phyloP scores from a whole-genome alignment of 2,113 vertebrate species.

The Tetrao urogallus region DNA sequence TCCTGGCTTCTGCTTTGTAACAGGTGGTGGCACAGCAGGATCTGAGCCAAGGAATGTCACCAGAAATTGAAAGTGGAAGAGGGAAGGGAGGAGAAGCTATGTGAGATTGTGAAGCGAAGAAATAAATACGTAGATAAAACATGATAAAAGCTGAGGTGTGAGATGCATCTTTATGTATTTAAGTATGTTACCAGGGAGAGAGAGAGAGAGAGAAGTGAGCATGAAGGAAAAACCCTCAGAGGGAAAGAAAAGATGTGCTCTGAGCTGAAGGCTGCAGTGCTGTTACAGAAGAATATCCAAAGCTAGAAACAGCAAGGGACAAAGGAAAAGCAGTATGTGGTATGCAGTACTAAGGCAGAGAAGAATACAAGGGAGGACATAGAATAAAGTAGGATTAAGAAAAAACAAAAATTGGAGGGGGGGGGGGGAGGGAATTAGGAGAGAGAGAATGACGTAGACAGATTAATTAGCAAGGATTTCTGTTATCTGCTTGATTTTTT shows the following conservation, averaged over 20 bases:
- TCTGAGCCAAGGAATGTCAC: background rate
- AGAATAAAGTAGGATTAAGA: background rate
- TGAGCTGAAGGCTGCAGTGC: background rate
- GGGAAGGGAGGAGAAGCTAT: background rate
- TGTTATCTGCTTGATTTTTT: background rate
- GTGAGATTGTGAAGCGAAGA: background rate
- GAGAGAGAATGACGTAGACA: background rate
- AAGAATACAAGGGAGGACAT: background rate
- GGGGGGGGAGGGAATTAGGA: too few species aligned
- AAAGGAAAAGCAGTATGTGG: background rate
- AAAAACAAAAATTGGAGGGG: background rate
- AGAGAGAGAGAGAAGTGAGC: background rate
- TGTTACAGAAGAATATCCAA: background rate
- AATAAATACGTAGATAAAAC: background rate
- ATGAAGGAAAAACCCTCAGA: background rate
- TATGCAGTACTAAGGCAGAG: background rate
- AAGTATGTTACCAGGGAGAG: background rate
- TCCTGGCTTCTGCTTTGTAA: background rate
- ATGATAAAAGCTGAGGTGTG: background rate
- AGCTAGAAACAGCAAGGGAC: background rate
- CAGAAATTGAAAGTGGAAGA: background rate
- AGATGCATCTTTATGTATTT: background rate
- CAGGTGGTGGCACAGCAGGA: slow-evolving; percentile 2
- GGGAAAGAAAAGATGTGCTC: background rate
- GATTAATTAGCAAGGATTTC: background rate